These are phyloP conservation scores for Ancistrus triradiatus DNA, from an alignment of 2,113 vertebrate species.

Conservation along the genomic window DNA sequence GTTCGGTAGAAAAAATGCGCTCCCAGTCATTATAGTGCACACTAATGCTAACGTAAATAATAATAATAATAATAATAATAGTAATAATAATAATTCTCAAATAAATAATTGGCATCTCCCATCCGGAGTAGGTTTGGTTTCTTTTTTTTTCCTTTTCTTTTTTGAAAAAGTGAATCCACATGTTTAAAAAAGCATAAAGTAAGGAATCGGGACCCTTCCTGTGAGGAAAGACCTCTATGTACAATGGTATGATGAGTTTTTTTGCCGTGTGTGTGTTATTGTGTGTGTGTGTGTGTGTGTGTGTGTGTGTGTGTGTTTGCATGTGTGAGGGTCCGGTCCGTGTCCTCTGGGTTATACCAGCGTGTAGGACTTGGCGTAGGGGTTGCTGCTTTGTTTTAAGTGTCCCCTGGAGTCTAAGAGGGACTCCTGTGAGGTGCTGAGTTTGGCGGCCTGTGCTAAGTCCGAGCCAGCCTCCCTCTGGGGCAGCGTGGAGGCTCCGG, in stretches of 20 bases:
- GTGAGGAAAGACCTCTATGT: constrained; percentile 35
- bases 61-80: constrained; percentile 32
- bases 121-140: constrained; percentile 58
- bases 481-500: constrained; percentile 87
- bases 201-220: constrained; percentile 54
- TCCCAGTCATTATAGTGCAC: constrained; percentile 45
- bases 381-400: constrained; percentile 95
- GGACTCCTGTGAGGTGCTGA: constrained; percentile 98
- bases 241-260: constrained; percentile 40
- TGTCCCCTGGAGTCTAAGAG: constrained; percentile 98
- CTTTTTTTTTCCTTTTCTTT: too few species aligned
- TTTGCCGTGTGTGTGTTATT: constrained; percentile 2
- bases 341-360: constrained; percentile 89
- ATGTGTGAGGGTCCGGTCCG: constrained; percentile 51
- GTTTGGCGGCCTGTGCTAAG: constrained; percentile 93
- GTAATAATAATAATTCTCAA: constrained; percentile 73
- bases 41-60: constrained; percentile 42
- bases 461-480: constrained; percentile 88
- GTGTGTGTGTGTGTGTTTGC: constrained; percentile 34
- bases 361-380: constrained; percentile 98
- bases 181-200: constrained; percentile 70
- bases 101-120: constrained; percentile 96
- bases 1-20: constrained; percentile 32
- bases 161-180: constrained; percentile 90
- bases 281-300: constrained; percentile 11